Base-by-base conservation (phyloP, 2,113 vertebrate genomes). In the Paracanthobrama guichenoti region DNA sequence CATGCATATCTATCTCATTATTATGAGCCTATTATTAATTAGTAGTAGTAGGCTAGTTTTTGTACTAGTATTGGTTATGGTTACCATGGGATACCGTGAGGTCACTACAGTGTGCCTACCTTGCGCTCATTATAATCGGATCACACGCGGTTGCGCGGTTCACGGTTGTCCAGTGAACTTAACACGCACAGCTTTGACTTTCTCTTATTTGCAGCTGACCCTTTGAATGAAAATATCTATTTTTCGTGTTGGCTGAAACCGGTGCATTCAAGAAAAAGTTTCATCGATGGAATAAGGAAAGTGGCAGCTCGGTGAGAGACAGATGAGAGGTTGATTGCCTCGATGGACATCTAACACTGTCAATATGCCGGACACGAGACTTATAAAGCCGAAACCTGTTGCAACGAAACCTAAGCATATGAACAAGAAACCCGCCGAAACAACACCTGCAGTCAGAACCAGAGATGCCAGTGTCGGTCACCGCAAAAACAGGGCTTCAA, bases 401-500 rank as follows among this genome's bases (percentile, higher is more conserved):
- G 62, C 55, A 24, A 35, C 18, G 18, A 84, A 81, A 44, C 22
- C 74, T 66, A 46, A 31, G 4, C 88, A 57, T 3, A 0, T 26
- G 13, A 42, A 28, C 2, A 79, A 77, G 39, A 82, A 4, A 24
- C 82, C 71, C 8, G 62, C 44, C 20, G 82, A 80, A 79, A 64
- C 16, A 6, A 87, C 53, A 81, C 78, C 53, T 8, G 44, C 3
- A 26, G 2, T 44, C 64, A 74, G 4, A 31, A 75, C 0, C 26
- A 66, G 1, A 42, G 28, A 81, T 42, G 5, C 75, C 2, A 50
- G 85, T 26, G 5, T 80, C 2, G 55, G 85, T 31, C 79, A 72
- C 74, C 84, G 87, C 53, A 82, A 87, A 79, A 77, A 46, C 72
- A 89, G 90, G 80, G 89, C 91, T 18, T 84, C 86, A 6, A 93